These are phyloP conservation scores for Ecliptopera silaceata DNA, from an alignment of 2,888 invertebrate genomes.

Conservation along the genomic window DNA sequence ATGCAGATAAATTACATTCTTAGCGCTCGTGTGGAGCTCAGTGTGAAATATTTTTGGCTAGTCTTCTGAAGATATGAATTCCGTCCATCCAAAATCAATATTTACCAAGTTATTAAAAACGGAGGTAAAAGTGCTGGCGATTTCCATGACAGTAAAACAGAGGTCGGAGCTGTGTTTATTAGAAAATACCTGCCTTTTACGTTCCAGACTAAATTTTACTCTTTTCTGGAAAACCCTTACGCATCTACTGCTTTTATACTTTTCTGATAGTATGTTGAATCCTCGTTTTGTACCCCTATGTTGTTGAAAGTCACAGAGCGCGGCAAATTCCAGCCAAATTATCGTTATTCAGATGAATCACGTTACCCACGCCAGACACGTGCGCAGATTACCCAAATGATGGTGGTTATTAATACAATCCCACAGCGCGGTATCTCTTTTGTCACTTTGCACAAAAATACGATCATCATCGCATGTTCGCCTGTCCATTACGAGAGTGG, in stretches of 20 bases:
- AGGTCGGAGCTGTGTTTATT: conserved; percentile 54
- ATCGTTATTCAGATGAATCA: conserved; percentile 52
- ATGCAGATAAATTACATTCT: conserved; percentile 21
- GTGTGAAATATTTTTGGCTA: conserved; percentile 23
- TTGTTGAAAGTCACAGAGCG: conserved; percentile 17
- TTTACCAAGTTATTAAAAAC: conserved; percentile 29
- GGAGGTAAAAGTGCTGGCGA: conserved; percentile 24
- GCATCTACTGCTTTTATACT: conserved; percentile 16
- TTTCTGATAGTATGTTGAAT: conserved; percentile 15
- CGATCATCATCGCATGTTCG: conserved; percentile 35
- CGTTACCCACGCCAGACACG: conserved; percentile 37
- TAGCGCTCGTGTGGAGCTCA: conserved; percentile 11
- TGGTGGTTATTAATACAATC: conserved; percentile 44
- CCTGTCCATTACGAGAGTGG: conserved; percentile 46
- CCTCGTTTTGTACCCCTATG: conserved; percentile 37
- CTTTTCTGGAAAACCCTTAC: conserved; percentile 51
- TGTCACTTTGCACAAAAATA: conserved; percentile 52
- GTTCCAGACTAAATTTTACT: conserved; percentile 56
- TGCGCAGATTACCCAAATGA: conserved; percentile 18
- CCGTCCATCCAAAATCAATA: conserved; percentile 26
- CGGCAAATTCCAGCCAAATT: conserved; percentile 48
- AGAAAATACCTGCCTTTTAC: conserved; percentile 63
- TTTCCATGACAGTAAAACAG: conserved; percentile 31
- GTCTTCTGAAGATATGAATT: conserved; percentile 18
- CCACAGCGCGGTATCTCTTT: conserved; percentile 38